Base-by-base conservation (phyloP, 2,113 vertebrate genomes). In the Poeciliopsis turrubarensis region DNA sequence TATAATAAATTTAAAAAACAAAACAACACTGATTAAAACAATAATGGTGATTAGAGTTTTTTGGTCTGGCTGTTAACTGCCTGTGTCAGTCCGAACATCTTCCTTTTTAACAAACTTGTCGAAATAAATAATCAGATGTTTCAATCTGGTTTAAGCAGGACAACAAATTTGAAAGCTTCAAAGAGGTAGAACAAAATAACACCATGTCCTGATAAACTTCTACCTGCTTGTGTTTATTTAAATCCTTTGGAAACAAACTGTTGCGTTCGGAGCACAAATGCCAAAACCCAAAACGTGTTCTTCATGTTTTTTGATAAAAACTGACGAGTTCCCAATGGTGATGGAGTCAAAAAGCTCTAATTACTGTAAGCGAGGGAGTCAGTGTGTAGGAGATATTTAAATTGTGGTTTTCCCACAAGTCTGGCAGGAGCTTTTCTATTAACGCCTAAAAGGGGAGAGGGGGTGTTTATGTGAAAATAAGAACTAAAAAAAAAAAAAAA, bases 331-430 rank as follows among this genome's bases (percentile, higher is more conserved):
- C 83, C 72, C 29, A 86, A 82, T 85, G 85, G 85, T 66, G 78
- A 80, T n/a, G 86, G 68, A 86, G 26, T 86, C 83, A 87, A 19
- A 37, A 5, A 22, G 5, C 78, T 75, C 44, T 67, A 81, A 41
- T 89, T 84, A 86, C 88, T 73, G 88, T 83, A 88, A 91, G 47
- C 0, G 68, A 75, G 31, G 84, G 80, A 80, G 81, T 79, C 27
- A 0, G 39, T 72, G 70, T 79, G 81, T 80, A 65, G 77, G 83
- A 80, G 77, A 86, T 60, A 84, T 82, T 86, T 34, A 79, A 77
- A 64, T 11, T 11, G 71, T 71, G 65, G 71, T 78, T 89, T 87
- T 72, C 62, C 72, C 47, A 44, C 15, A 47, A 47, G 62, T 14
- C 22, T 81, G 17, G 7, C 22, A 64, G 57, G 30, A 22, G 19